Evolutionary conservation across 2,888 invertebrate species (phyloP).

Genomic region (Hydrotaea cyrtoneurina): DNA sequence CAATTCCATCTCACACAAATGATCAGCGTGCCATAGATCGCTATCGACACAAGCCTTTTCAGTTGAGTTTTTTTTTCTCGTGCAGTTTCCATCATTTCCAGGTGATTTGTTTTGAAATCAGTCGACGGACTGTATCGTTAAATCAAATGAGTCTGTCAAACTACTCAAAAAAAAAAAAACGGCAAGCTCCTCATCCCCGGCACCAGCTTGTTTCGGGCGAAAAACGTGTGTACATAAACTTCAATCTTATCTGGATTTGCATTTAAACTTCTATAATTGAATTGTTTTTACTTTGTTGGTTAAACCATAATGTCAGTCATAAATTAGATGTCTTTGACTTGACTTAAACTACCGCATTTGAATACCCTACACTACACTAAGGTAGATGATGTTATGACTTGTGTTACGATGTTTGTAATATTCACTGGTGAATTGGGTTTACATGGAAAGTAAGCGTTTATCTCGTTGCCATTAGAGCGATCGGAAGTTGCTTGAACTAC

Average conservation of each 20-base stretch:
- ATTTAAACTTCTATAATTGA: conserved; percentile 75
- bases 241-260: conserved; percentile 69
- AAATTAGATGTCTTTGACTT: conserved; percentile 74
- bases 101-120: not conserved
- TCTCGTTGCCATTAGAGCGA: no score
- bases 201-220: not conserved
- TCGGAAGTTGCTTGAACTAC: no score
- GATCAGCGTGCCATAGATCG: no score
- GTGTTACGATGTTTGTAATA: no score
- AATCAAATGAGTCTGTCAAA: conserved; percentile 4
- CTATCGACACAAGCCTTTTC: no score
- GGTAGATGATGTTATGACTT: no score
- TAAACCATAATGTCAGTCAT: conserved; percentile 77
- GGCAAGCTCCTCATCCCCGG: not conserved
- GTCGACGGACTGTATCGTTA: not conserved
- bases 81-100: not conserved
- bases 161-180: not conserved
- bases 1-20: not conserved
- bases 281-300: conserved; percentile 76
- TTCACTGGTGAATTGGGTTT: no score
- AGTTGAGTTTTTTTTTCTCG: not conserved
- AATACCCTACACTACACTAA: not conserved
- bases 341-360: conserved; percentile 7
- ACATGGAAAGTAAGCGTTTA: no score
- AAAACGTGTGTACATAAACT: conserved; percentile 57